Percentiles rank a stretch among this genome's conserved stretches.
These are phyloP conservation scores for Bufotes viridis DNA, from an alignment of 2,797 vertebrate species.

Conservation along the genomic window DNA sequence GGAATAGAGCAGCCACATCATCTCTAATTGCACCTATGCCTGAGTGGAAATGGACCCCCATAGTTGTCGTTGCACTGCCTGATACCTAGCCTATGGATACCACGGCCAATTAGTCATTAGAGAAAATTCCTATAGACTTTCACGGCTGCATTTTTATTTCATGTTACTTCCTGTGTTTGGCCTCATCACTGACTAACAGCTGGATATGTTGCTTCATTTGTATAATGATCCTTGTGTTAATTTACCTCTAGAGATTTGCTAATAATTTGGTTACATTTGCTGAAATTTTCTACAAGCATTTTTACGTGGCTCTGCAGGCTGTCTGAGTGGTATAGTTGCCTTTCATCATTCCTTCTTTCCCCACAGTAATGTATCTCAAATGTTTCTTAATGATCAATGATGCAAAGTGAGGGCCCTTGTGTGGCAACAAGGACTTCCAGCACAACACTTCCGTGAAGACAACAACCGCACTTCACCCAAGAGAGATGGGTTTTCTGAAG, in stretches of 20 bases:
- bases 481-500: slow-evolving; percentile 70
- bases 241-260: slow-evolving; percentile 32
- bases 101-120: background rate
- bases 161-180: background rate
- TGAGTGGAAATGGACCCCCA: too few species aligned
- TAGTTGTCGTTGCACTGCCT: background rate
- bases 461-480: slow-evolving; percentile 62
- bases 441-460: slow-evolving; percentile 69
- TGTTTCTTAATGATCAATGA: slow-evolving; percentile 68
- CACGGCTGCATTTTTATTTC: background rate
- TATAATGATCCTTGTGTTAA: slow-evolving; percentile 10
- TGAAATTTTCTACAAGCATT: slow-evolving; percentile 25
- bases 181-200: background rate
- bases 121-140: background rate
- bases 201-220: background rate
- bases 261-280: slow-evolving; percentile 11
- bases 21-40: background rate
- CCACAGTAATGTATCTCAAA: slow-evolving; percentile 37
- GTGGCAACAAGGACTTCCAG: slow-evolving; percentile 66
- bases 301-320: slow-evolving; percentile 25
- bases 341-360: slow-evolving; percentile 25
- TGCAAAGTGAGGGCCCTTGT: slow-evolving; percentile 68
- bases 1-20: background rate
- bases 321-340: slow-evolving; percentile 45
- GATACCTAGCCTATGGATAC: background rate